Percentiles rank a stretch among this genome's conserved stretches.
Evolutionary conservation across 2,888 invertebrate species (phyloP).

Genomic region (Sinodicranocentrus sp.): DNA sequence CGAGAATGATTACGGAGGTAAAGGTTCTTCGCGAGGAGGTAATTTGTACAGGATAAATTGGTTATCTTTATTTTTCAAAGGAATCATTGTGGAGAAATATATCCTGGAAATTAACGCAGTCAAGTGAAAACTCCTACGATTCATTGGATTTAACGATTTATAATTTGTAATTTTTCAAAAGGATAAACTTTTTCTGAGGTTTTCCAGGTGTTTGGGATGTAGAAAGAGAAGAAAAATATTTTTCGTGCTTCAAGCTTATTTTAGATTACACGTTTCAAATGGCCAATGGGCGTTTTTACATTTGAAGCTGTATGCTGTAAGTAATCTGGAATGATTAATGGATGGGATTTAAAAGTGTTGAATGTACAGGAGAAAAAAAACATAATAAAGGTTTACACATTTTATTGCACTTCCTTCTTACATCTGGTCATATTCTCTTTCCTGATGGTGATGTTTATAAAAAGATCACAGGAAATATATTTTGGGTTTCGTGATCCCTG

Average conservation of each 20-base stretch:
- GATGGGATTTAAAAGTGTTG: neutral
- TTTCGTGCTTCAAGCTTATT: constrained; percentile 10
- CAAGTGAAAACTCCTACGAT: too few species aligned
- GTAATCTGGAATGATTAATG: constrained; percentile 4
- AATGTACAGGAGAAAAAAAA: constrained; percentile 6
- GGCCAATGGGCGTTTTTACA: too few species aligned
- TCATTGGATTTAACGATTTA: too few species aligned
- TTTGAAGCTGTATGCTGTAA: neutral
- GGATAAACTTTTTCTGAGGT: too few species aligned
- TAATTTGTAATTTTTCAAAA: too few species aligned
- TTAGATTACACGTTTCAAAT: neutral
- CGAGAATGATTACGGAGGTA: neutral
- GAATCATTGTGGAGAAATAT: too few species aligned
- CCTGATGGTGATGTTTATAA: too few species aligned
- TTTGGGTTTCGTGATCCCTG: constrained; percentile 52
- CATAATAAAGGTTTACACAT: neutral
- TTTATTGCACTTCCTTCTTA: constrained; percentile 2
- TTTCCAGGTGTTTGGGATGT: neutral
- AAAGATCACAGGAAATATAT: too few species aligned
- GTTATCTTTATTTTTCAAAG: too few species aligned
- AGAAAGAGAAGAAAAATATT: neutral
- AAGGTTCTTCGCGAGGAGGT: neutral
- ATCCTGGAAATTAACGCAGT: too few species aligned
- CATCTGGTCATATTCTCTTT: too few species aligned
- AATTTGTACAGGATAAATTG: neutral